Evolutionary conservation across 1,140 invertebrate genomes (phyloP), one percentile per base, ranked within the genome.

Genomic region (Leptestheria dahalacensis): DNA sequence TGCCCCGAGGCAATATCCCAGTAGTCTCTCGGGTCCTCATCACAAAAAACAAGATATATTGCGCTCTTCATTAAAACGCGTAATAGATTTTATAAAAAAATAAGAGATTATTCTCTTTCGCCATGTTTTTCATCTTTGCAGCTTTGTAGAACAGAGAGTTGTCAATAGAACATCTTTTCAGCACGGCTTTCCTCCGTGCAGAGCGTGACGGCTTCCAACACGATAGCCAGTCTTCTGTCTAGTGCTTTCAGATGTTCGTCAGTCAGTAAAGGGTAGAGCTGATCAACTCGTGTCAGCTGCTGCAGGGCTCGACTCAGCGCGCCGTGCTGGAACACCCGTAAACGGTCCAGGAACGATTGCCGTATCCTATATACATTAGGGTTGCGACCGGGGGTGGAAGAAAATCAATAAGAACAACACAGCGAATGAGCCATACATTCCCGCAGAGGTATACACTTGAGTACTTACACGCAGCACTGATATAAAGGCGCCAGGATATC

Each of bases 401-500:
- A 21, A 55, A 59, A 29, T 57, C n/a, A 51, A 66, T 50, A 24
- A 55, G 28, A n/a, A 15, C 0, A 11, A 20, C 1, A 29, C 12
- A 20, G 11, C 20, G 29, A 57, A 62, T 29, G 49, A 47, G 57
- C 23, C 26, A 23, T 12, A 58, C 20, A 28, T 26, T n/a, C n/a
- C 9, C 23, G 21, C 3, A 10, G 12, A 52, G 59, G 2, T 21
- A 10, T 23, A 61, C 20, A 48, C 49, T 26, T 48, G 23, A 59
- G 66, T 66, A 79, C 83, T 80, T 75, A 90, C 89, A 84, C 79
- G 72, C 89, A 93, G 70, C 90, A 93, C 66, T 93, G 90, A 72
- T 88, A 91, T 0, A 94, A 73, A 49, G 90, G 91, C 18, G 89
- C 86, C 62, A 94, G 73, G 65, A 94, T 92, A 67, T 89, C 86